A percentile compares a stretch with the other conserved stretches of the same genome.
These are phyloP conservation scores for Drepana arcuata DNA, from an alignment of 1,140 invertebrate genomes.

Conservation along the genomic window DNA sequence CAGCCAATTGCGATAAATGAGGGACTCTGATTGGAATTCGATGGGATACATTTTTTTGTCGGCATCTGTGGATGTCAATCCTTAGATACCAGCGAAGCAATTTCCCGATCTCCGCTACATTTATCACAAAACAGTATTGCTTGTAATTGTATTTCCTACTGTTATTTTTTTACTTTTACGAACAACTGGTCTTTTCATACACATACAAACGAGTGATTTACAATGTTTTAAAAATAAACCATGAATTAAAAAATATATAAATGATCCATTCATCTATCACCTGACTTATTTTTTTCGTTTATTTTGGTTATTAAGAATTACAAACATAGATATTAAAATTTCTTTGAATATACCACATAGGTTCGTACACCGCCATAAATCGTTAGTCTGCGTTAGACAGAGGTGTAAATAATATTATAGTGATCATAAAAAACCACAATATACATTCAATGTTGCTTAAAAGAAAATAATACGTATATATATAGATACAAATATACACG, in stretches of 20 bases:
- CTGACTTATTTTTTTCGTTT: no score
- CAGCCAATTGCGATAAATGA: slow-evolving; percentile 37
- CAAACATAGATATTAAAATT: no score
- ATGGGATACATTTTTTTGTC: slow-evolving; percentile 28
- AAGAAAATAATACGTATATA: no score
- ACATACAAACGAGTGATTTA: background rate
- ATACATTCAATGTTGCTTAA: no score
- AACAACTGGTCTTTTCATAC: background rate
- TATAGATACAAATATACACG: no score
- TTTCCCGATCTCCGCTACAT: slow-evolving; percentile 19
- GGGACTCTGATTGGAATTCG: slow-evolving; percentile 32
- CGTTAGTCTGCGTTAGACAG: no score
- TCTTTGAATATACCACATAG: no score
- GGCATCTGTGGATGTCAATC: slow-evolving; percentile 19
- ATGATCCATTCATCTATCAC: no score
- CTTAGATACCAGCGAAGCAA: slow-evolving; percentile 21
- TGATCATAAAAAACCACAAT: no score
- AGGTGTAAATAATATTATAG: no score
- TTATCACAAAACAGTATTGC: slow-evolving; percentile 27
- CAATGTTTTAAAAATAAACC: background rate
- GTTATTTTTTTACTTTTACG: background rate
- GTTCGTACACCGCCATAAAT: no score
- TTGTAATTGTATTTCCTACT: slow-evolving; percentile 14
- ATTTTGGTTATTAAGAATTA: no score
- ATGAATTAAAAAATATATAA: background rate